A percentile compares a stretch with the other conserved stretches of the same genome.
Evolutionary conservation across 1,140 invertebrate genomes (phyloP).

Genomic region (Conus ventricosus): DNA sequence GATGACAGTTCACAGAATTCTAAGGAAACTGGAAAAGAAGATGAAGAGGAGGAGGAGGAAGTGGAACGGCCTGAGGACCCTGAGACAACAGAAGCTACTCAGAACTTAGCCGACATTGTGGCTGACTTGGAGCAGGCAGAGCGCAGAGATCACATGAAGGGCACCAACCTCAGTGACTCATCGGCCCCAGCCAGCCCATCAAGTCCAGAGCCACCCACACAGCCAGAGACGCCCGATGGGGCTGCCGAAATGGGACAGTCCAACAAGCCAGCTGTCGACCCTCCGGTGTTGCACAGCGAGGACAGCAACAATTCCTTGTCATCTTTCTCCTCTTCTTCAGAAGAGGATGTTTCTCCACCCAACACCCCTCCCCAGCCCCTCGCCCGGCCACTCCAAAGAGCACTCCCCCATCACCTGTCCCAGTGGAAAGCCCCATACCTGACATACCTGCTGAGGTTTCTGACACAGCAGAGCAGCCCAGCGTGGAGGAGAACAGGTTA

Average conservation of each 20-base stretch:
- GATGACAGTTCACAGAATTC: constrained; percentile 42
- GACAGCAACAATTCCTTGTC: constrained; percentile 27
- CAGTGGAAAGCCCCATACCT: constrained; percentile 7
- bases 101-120: constrained; percentile 41
- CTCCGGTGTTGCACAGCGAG: constrained; percentile 1
- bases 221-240: background rate
- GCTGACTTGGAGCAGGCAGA: constrained; percentile 52
- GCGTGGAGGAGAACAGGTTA: background rate
- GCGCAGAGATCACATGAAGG: constrained; percentile 48
- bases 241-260: background rate
- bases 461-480: background rate
- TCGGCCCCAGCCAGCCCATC: constrained; percentile 42
- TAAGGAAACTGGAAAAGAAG: constrained; percentile 56
- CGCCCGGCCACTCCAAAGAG: constrained; percentile 29
- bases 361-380: constrained; percentile 30
- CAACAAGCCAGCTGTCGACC: background rate
- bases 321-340: constrained; percentile 25
- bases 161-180: constrained; percentile 44
- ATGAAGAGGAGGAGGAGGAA: constrained; percentile 52
- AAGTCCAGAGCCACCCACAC: constrained; percentile 41
- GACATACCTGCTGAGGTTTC: background rate
- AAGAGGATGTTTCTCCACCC: constrained; percentile 26
- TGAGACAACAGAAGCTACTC: constrained; percentile 61
- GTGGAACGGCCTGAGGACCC: constrained; percentile 69
- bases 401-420: constrained; percentile 17